These are phyloP conservation scores for Pseudocheirus occidentalis DNA, from an alignment of 2,797 vertebrate species.

Conservation along the genomic window DNA sequence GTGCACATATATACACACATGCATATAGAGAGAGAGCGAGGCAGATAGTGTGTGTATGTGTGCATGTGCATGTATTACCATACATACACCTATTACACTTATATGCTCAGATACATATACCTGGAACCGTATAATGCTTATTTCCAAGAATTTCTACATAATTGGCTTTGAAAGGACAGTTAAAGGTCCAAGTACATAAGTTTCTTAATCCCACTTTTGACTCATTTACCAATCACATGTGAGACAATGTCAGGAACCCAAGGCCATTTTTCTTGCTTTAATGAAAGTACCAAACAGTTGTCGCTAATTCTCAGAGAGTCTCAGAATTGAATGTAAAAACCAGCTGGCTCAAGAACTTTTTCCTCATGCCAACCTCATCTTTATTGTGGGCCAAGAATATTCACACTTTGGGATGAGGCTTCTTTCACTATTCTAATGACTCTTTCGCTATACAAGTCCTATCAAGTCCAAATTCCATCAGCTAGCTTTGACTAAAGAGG, in stretches of 20 bases:
- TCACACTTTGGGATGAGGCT: not conserved
- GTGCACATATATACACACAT: too few relatives aligned
- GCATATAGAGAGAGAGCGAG: too few relatives aligned
- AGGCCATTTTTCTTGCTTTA: not conserved
- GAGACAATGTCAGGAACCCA: not conserved
- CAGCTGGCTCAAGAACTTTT: slow-evolving; percentile 22
- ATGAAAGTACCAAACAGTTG: slow-evolving; percentile 8
- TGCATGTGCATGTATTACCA: too few relatives aligned
- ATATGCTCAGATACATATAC: too few relatives aligned
- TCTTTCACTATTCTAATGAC: slow-evolving; percentile 5
- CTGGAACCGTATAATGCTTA: too few relatives aligned
- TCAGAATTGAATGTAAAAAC: slow-evolving; percentile 21
- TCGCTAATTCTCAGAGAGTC: not conserved
- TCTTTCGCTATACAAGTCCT: slow-evolving; percentile 50
- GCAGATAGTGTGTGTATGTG: too few relatives aligned
- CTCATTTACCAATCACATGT: not conserved
- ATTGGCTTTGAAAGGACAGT: not conserved
- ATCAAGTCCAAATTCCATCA: not conserved
- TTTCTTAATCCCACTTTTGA: not conserved
- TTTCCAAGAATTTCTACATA: not conserved
- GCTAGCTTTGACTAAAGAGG: not conserved
- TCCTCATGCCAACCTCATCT: slow-evolving; percentile 8
- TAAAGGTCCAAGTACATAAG: not conserved
- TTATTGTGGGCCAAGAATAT: not conserved
- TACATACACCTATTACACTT: too few relatives aligned